A percentile compares a stretch with the other conserved stretches of the same genome.
phyloP scores from a whole-genome alignment of 2,113 vertebrate species.

The Malurus cyaneus region DNA sequence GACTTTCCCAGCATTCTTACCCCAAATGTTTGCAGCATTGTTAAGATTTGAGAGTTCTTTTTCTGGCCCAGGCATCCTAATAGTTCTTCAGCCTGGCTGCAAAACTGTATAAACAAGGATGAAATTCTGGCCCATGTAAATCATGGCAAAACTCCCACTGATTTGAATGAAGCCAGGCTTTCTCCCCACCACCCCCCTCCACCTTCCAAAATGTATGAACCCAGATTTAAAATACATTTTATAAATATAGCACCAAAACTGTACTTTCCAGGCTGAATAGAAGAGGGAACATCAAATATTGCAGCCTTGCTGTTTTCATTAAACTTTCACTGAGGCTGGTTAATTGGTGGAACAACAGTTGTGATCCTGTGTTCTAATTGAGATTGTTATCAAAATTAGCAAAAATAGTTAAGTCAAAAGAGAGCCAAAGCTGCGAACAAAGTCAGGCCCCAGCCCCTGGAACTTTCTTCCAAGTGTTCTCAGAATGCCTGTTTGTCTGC shows the following conservation, averaged over 20 bases:
- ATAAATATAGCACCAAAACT: slow-evolving; percentile 16
- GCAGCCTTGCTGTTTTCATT: slow-evolving; percentile 19
- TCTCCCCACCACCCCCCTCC: not conserved
- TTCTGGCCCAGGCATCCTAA: slow-evolving; percentile 31
- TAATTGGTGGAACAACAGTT: not conserved
- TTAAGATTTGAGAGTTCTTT: slow-evolving; percentile 23
- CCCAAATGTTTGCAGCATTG: slow-evolving; percentile 10
- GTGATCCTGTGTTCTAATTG: not conserved
- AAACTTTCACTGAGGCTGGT: not conserved
- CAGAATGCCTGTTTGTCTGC: not conserved
- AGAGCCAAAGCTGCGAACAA: not conserved
- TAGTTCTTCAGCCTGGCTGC: slow-evolving; percentile 37
- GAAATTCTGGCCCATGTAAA: slow-evolving; percentile 36
- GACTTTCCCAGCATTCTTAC: slow-evolving; percentile 49
- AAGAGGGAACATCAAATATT: not conserved
- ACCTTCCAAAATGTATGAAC: slow-evolving; percentile 14
- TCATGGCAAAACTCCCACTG: slow-evolving; percentile 23
- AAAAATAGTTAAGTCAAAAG: slow-evolving; percentile 1
- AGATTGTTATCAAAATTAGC: slow-evolving; percentile 32
- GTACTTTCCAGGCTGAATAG: not conserved
- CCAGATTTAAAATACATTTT: slow-evolving; percentile 18
- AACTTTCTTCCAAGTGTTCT: not conserved
- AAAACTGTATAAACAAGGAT: slow-evolving; percentile 46
- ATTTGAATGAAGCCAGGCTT: slow-evolving; percentile 42
- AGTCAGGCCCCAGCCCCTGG: not conserved